Evolutionary conservation across 2,113 vertebrate species (phyloP).

Genomic region (Bos indicus): DNA sequence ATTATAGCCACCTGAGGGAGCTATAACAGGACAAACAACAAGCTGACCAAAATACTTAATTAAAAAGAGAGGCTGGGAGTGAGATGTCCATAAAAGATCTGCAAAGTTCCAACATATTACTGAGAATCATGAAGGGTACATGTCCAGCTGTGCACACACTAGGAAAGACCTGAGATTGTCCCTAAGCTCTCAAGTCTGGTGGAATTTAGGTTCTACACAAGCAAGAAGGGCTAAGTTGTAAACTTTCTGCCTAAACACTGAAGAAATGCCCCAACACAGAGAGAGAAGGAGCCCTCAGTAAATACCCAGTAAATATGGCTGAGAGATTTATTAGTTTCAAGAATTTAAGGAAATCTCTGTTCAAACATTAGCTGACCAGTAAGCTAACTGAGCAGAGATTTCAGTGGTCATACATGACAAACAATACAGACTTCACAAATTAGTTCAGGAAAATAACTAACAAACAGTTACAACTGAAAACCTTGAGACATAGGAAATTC

Average conservation of each 20-base stretch:
- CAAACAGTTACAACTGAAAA: not conserved
- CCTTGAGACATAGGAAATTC: not conserved
- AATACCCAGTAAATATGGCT: not conserved
- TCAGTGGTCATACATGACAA: not conserved
- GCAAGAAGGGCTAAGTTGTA: not conserved
- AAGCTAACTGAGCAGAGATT: not conserved
- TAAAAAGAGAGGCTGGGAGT: not conserved
- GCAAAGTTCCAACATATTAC: not conserved
- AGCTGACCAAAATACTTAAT: not conserved
- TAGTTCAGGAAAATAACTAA: not conserved
- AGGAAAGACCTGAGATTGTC: not conserved
- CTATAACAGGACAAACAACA: not conserved
- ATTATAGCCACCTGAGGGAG: not conserved
- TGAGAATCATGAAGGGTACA: not conserved
- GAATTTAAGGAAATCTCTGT: not conserved
- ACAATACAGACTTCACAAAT: conserved; percentile 6
- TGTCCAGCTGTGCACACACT: not conserved
- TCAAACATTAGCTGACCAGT: not conserved
- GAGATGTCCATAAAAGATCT: not conserved
- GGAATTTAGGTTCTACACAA: not conserved
- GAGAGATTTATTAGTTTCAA: not conserved
- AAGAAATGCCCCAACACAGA: not conserved
- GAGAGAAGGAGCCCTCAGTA: not conserved
- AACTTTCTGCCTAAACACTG: not conserved
- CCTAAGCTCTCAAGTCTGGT: not conserved